Evolutionary conservation across 2,797 vertebrate genomes (phyloP).

Genomic region (Channallabes apus): DNA sequence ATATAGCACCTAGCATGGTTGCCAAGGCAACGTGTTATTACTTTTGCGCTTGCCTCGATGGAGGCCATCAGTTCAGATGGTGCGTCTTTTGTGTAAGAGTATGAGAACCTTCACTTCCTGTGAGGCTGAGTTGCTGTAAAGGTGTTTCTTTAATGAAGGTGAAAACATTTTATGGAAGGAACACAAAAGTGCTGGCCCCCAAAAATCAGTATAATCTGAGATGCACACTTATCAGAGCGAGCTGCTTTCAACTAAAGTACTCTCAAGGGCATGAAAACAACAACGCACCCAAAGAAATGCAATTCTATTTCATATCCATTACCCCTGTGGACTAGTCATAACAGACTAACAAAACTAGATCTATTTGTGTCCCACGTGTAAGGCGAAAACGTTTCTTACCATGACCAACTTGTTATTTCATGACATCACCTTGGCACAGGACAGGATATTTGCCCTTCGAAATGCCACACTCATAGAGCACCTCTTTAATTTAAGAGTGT

Average conservation of each 20-base stretch:
- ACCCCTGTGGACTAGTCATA: slow-evolving; percentile 32
- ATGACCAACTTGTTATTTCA: slow-evolving; percentile 32
- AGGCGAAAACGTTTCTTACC: slow-evolving; percentile 27
- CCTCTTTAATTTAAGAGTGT: slow-evolving; percentile 42
- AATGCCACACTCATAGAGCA: slow-evolving; percentile 47
- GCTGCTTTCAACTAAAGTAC: slow-evolving; percentile 22
- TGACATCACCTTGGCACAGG: slow-evolving; percentile 50
- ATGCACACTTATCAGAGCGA: slow-evolving; percentile 13
- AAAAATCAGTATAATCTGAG: slow-evolving; percentile 36
- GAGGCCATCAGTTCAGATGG: slow-evolving; percentile 43
- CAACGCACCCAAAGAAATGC: slow-evolving; percentile 16
- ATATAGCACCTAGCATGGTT: slow-evolving; percentile 50
- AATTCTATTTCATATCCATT: slow-evolving; percentile 9
- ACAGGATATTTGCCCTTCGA: slow-evolving; percentile 44
- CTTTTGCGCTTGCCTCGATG: slow-evolving; percentile 45
- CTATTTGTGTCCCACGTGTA: slow-evolving; percentile 29
- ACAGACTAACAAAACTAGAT: slow-evolving; percentile 31
- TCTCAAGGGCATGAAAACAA: background rate
- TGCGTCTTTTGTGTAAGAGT: slow-evolving; percentile 31
- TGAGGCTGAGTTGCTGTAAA: background rate
- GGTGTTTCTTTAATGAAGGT: background rate
- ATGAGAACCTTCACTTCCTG: slow-evolving; percentile 20
- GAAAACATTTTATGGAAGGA: slow-evolving; percentile 4
- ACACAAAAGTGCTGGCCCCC: slow-evolving; percentile 8
- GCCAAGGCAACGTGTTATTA: slow-evolving; percentile 55